Conservation (phyloP, 2,888 invertebrate species). For the Mythimna albipuncta region DNA sequence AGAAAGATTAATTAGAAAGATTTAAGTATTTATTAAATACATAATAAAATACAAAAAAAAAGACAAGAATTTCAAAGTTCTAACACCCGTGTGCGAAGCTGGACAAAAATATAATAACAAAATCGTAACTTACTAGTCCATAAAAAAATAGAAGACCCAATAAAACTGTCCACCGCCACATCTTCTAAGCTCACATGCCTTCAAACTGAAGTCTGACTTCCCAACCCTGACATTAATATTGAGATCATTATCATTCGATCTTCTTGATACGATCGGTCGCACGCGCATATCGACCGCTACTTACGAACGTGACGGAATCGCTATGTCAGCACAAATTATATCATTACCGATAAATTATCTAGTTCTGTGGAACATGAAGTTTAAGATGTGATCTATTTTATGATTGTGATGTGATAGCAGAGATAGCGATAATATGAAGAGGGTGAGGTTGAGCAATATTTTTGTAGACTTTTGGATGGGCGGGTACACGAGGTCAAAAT, state of each 20-base stretch:
- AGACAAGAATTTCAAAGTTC: too few species aligned
- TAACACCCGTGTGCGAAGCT: too few species aligned
- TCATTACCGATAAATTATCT: slow-evolving; percentile 61
- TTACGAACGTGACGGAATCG: slow-evolving; percentile 65
- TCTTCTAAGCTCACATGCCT: slow-evolving; percentile 66
- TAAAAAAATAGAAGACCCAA: slow-evolving; percentile 56
- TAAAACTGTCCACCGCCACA: slow-evolving; percentile 62
- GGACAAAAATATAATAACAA: neutral
- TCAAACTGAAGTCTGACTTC: slow-evolving; percentile 55
- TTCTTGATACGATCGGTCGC: slow-evolving; percentile 51
- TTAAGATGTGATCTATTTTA: slow-evolving; percentile 37
- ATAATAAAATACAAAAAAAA: too few species aligned
- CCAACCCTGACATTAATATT: slow-evolving; percentile 54
- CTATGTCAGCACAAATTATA: slow-evolving; percentile 50
- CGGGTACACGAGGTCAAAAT: too few species aligned
- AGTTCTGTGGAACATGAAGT: slow-evolving; percentile 63
- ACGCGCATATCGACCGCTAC: slow-evolving; percentile 9
- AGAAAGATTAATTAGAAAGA: too few species aligned
- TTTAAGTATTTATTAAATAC: too few species aligned
- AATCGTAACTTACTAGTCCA: slow-evolving; percentile 55
- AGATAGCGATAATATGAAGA: slow-evolving; percentile 15
- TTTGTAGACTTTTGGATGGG: neutral
- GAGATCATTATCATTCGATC: slow-evolving; percentile 51
- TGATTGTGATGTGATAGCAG: slow-evolving; percentile 12
- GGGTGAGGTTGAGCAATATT: slow-evolving; percentile 7